Evolutionary conservation across 2,888 invertebrate genomes (phyloP), one percentile per base, ranked within the genome.

Genomic region (Phragmatobia fuliginosa): DNA sequence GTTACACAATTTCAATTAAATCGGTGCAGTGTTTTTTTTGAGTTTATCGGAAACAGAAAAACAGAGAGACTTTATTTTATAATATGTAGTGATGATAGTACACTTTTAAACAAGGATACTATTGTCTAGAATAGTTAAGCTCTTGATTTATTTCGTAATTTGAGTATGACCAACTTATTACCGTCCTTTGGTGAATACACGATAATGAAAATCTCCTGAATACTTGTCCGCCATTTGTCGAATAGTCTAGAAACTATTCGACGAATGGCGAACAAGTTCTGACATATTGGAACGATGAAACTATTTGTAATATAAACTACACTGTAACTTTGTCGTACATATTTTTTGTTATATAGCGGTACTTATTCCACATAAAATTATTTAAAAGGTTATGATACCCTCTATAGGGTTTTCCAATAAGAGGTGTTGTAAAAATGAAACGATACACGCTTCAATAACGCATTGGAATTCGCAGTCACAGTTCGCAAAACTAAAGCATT

Each of bases 231-330:
- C 32, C 5, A 32, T 63, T 63, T 63, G 25, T n/a, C 10, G 52
- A 64, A 64, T 52, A 52, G 32, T 36, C 64, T 56, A 33, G 58
- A 64, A 82, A 80, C 78, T 82, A 80, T 78, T 71, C 66, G 38
- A 41, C n/a, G n/a, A 66, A 66, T 59, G 14, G 31, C 16, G 58
- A 66, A 67, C 70, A 68, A 56, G 60, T 66, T 38, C 38, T 52
- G 62, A 66, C 58, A 59, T 72, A 70, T 41, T 70, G 31, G 62
- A 67, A 74, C 60, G 68, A 75, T 66, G 67, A 69, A 81, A 83
- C 83, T 81, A 81, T 81, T 81, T 81, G 77, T 77, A 81, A 79
- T 77, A 73, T 79, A 67, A 71, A 69, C 64, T 71, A 73, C 63
- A 67, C 70, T 76, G 65, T 49, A 77, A 69, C 67, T 70, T 61